Percentiles rank a stretch among this genome's conserved stretches.
Conservation (phyloP, 23 tunicate species). For the Halocynthia aurantium region DNA sequence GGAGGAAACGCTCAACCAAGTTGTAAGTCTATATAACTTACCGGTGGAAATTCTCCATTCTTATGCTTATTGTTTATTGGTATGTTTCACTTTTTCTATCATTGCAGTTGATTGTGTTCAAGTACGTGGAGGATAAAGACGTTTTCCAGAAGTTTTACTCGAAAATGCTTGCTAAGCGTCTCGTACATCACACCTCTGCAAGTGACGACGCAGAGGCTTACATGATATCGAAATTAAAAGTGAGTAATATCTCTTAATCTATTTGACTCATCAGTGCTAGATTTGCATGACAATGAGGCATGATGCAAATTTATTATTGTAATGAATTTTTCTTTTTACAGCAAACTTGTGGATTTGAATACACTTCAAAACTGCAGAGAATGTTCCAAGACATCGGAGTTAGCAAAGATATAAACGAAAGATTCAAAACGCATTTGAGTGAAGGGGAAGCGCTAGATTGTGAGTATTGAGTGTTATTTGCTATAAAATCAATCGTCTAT, state of each 20-base stretch:
- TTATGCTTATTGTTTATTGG: not conserved
- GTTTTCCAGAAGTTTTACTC: constrained; percentile 95
- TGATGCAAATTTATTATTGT: not conserved
- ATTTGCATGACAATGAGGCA: not conserved
- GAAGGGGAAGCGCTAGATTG: constrained; percentile 38
- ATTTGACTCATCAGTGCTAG: not conserved
- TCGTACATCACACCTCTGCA: constrained; percentile 94
- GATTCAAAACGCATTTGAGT: constrained; percentile 56
- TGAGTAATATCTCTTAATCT: not conserved
- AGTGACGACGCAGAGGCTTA: constrained; percentile 97
- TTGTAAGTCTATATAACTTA: constrained; percentile 36
- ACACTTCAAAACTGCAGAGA: constrained; percentile 93
- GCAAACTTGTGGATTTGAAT: constrained; percentile 98
- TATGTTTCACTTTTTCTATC: not conserved
- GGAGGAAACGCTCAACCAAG: constrained; percentile 72
- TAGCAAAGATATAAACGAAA: constrained; percentile 75
- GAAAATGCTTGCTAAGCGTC: constrained; percentile 74
- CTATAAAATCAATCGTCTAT: not conserved
- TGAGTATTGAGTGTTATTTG: not conserved
- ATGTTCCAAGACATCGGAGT: constrained; percentile 98
- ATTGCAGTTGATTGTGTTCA: constrained; percentile 86
- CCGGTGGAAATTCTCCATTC: not conserved
- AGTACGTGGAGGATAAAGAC: constrained; percentile 96
- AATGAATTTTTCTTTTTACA: constrained; percentile 10
- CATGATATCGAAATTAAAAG: constrained; percentile 94